Conservation (phyloP, 2,113 vertebrate species). For the Corapipo altera region DNA sequence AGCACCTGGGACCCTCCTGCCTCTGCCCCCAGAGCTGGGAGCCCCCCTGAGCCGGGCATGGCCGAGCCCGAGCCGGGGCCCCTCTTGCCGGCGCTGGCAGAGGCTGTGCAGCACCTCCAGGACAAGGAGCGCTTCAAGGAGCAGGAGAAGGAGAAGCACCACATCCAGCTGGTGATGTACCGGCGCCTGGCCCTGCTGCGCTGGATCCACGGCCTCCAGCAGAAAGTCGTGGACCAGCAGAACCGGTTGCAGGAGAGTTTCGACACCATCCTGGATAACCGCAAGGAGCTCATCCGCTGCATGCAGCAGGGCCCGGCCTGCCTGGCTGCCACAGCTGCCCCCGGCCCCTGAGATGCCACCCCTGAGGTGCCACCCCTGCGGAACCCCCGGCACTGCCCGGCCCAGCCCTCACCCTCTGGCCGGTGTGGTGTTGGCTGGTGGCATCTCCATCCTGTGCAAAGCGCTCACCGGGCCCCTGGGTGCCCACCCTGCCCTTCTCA, state of each 20-base stretch:
- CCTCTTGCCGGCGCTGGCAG: constrained; percentile 78
- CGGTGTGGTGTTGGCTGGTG: rapidly evolving
- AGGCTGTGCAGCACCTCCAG: constrained; percentile 86
- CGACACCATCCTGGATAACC: constrained; percentile 92
- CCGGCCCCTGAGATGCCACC: constrained; percentile 33
- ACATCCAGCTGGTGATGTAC: constrained; percentile 95
- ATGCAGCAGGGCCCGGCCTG: constrained; percentile 73
- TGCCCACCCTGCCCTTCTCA: background rate
- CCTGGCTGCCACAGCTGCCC: background rate
- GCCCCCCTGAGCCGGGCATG: background rate
- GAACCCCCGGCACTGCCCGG: rapidly evolving
- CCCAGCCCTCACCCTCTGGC: background rate
- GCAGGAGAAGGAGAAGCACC: constrained; percentile 94
- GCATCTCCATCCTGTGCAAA: background rate
- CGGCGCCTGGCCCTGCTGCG: constrained; percentile 91
- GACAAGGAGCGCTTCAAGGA: constrained; percentile 93
- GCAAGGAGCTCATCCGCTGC: constrained; percentile 91
- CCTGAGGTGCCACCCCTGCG: background rate
- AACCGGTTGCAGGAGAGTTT: constrained; percentile 93
- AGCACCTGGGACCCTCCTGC: constrained; percentile 40
- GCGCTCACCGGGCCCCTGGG: rapidly evolving
- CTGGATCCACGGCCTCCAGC: constrained; percentile 91
- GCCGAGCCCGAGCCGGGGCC: background rate
- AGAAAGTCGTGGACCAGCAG: constrained; percentile 89
- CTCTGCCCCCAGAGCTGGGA: background rate